Evolutionary conservation across 2,797 vertebrate species (phyloP).

Genomic region (Jordanella pulchra): DNA sequence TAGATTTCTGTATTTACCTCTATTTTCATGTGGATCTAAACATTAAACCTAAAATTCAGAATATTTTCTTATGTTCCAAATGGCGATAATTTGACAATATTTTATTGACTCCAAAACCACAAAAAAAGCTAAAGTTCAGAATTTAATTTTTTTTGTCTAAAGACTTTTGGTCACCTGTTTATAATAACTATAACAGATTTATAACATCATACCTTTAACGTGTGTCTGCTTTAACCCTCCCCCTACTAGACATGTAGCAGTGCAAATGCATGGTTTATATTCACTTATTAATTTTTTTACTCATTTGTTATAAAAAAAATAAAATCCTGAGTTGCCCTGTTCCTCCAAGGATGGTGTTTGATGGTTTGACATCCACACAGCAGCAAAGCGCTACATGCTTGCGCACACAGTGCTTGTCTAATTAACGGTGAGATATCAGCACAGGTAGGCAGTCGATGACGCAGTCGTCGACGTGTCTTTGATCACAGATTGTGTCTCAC

Average conservation of each 20-base stretch:
- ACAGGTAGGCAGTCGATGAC: slow-evolving; percentile 36
- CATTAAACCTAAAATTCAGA: not conserved
- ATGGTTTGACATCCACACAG: slow-evolving; percentile 30
- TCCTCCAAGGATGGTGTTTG: slow-evolving; percentile 41
- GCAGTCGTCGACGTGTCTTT: slow-evolving; percentile 51
- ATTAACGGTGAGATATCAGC: slow-evolving; percentile 21
- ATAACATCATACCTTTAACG: not conserved
- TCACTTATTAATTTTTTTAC: slow-evolving; percentile 33
- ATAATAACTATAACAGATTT: too few species aligned
- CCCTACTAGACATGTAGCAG: not conserved
- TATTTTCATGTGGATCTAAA: not conserved
- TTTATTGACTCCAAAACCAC: not conserved
- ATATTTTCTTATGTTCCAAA: not conserved
- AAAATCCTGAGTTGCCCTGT: slow-evolving; percentile 26
- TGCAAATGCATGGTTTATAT: slow-evolving; percentile 9
- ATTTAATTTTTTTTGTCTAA: not conserved
- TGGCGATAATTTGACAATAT: not conserved
- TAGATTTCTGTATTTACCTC: too few species aligned
- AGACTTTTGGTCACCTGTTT: not conserved
- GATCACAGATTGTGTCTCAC: slow-evolving; percentile 43
- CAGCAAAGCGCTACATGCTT: slow-evolving; percentile 23
- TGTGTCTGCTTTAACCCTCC: not conserved
- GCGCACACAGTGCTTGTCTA: slow-evolving; percentile 16
- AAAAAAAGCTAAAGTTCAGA: not conserved
- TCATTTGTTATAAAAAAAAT: slow-evolving; percentile 5